A percentile compares a stretch with the other conserved stretches of the same genome.
Conservation (phyloP, 1,140 invertebrate species). For the Mycetomoellerius zeteki region DNA sequence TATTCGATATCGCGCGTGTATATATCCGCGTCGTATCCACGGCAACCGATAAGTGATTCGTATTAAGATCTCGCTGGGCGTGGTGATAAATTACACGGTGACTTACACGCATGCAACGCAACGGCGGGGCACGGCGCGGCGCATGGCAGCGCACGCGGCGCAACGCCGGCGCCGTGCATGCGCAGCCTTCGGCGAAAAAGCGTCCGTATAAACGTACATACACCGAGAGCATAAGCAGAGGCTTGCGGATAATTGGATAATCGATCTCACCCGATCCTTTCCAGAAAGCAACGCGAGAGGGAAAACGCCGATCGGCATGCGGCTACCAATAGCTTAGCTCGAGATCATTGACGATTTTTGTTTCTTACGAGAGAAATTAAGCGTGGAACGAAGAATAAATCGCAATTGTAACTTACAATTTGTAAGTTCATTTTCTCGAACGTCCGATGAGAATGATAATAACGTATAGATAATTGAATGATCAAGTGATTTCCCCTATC, state of each 20-base stretch:
- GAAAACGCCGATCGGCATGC: slow-evolving; percentile 40
- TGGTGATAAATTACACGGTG: slow-evolving; percentile 80
- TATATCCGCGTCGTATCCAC: slow-evolving; percentile 38
- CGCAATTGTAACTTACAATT: slow-evolving; percentile 7
- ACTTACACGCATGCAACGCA: slow-evolving; percentile 70
- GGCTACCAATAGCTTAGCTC: slow-evolving; percentile 24
- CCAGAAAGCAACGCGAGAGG: slow-evolving; percentile 43
- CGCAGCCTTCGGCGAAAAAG: slow-evolving; percentile 65
- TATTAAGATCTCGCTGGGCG: slow-evolving; percentile 80
- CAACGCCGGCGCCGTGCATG: slow-evolving; percentile 18
- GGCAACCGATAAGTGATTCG: slow-evolving; percentile 78
- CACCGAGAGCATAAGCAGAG: slow-evolving; percentile 23
- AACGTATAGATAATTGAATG: slow-evolving; percentile 22
- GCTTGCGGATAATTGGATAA: slow-evolving; percentile 72
- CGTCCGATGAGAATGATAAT: not conserved
- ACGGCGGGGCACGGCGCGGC: slow-evolving; percentile 60
- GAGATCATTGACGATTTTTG: slow-evolving; percentile 5
- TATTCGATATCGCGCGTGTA: slow-evolving; percentile 23
- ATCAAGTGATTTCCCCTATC: slow-evolving; percentile 15
- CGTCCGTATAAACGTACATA: slow-evolving; percentile 32
- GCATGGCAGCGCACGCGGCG: slow-evolving; percentile 70
- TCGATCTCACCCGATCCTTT: slow-evolving; percentile 66
- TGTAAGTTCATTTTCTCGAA: not conserved
- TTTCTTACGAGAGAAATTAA: not conserved
- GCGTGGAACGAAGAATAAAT: not conserved